These are phyloP conservation scores for Rutpela maculata DNA, from an alignment of 2,888 invertebrate species.

Conservation along the genomic window DNA sequence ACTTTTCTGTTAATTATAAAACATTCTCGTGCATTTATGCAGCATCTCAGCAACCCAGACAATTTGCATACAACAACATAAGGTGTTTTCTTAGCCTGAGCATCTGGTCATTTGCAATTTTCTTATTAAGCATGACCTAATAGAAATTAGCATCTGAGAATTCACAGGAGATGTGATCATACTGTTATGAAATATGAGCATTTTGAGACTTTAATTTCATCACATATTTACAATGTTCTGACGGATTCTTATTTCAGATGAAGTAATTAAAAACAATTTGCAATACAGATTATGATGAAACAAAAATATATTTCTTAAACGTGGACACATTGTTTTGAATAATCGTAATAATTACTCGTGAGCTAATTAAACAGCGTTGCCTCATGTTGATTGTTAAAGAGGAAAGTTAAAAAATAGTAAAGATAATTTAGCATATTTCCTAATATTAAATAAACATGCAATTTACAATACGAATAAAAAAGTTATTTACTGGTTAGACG, in stretches of 20 bases:
- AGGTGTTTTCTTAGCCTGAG: constrained; percentile 6
- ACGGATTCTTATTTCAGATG: constrained; percentile 23
- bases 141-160: constrained; percentile 28
- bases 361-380: neutral
- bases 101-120: constrained; percentile 25
- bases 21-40: constrained; percentile 10
- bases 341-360: constrained; percentile 6
- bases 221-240: constrained; percentile 38
- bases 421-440: neutral
- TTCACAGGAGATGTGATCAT: constrained; percentile 41
- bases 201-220: constrained; percentile 42
- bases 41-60: constrained; percentile 23
- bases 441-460: neutral
- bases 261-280: constrained; percentile 35
- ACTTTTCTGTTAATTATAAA: constrained; percentile 23
- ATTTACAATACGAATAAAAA: neutral
- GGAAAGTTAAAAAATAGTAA: constrained; percentile 10
- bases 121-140: constrained; percentile 26
- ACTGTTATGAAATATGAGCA: constrained; percentile 45
- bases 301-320: constrained; percentile 23
- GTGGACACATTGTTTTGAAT: constrained; percentile 21
- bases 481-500: neutral
- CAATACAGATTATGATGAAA: constrained; percentile 22
- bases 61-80: neutral
- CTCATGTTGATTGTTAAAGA: constrained; percentile 20